phyloP scores from a whole-genome alignment of 2,888 invertebrate species.

The Orchesellides sinensis region DNA sequence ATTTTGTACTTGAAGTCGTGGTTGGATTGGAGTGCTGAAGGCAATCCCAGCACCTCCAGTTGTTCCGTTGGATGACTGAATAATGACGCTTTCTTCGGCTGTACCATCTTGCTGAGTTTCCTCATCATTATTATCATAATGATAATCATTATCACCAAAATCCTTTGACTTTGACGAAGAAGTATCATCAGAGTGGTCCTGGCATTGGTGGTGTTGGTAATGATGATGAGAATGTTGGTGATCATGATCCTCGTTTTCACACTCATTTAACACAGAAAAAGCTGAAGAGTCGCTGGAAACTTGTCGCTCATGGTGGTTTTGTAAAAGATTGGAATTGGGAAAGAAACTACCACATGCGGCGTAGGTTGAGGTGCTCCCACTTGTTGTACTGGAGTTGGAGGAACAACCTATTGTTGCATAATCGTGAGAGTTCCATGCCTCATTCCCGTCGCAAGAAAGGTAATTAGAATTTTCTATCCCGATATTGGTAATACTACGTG shows the following conservation, averaged over 20 bases:
- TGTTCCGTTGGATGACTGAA: constrained; percentile 19
- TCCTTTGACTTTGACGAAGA: constrained; percentile 6
- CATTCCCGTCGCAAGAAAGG: constrained; percentile 27
- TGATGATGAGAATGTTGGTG: constrained; percentile 10
- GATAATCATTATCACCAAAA: constrained; percentile 13
- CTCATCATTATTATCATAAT: constrained; percentile 31
- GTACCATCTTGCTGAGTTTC: constrained; percentile 31
- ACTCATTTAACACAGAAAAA: constrained; percentile 32
- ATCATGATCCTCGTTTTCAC: constrained; percentile 46
- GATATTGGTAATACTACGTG: not conserved
- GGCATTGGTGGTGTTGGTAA: not conserved
- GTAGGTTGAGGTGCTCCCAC: constrained; percentile 20
- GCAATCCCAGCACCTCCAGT: constrained; percentile 27
- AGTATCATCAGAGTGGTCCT: not conserved
- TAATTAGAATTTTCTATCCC: constrained; percentile 26
- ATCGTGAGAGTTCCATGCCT: constrained; percentile 71
- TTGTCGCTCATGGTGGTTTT: constrained; percentile 49
- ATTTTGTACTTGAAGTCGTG: not conserved
- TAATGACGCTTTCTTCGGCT: constrained; percentile 55
- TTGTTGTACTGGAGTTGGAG: constrained; percentile 9
- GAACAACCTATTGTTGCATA: constrained; percentile 44
- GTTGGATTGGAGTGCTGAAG: constrained; percentile 61
- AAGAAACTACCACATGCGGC: constrained; percentile 48
- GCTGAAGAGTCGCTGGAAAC: constrained; percentile 52
- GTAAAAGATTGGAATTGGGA: constrained; percentile 43